Base-by-base conservation (phyloP, 2,113 vertebrate species). In the Centrocercus urophasianus region DNA sequence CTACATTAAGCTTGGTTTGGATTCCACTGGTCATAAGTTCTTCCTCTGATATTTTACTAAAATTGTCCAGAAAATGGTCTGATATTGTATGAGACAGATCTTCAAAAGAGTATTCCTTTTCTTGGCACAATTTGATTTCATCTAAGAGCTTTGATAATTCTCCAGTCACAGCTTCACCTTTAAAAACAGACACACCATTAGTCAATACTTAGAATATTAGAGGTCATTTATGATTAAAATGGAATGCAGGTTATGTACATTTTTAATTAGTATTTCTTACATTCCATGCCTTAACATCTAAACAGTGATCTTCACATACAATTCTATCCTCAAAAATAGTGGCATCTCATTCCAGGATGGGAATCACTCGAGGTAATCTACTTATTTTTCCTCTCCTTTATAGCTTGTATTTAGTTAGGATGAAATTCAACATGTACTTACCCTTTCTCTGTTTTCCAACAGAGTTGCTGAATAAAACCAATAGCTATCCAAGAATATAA, bases 51-150 rank as follows among this genome's bases (percentile, higher is more conserved):
- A 98, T 98, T 89, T 98, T 98, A 94, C 98, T 99, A 97, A 98
- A 98, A 97, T 99, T 99, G 96, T 99, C 99, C 98, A 99, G 98
- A 95, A 98, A 99, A 97, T 99, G 98, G 36, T 99, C 99, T 96
- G 99, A 99, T 93, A 99, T 98, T 78, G 99, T 99, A 93, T 99
- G 99, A 97, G 99, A 99, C 82, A 99, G 98, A 94, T 99, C 99
- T 98, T 99, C 99, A 75, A 99, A 99, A 84, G 99, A 99, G 97
- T 98, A 99, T 95, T 99, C 99, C 88, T 99, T 98, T 97, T 99
- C 99, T 94, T 98, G 98, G 94, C 99, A 99, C 96, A 98, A 98
- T 97, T 99, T 99, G 96, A 99, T 99, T 98, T 99, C 99, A 91
- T 99, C 98, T 95, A 99, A 98, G 92, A 99, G 98, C 95, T 99